A percentile compares a stretch with the other conserved stretches of the same genome.
phyloP scores from a whole-genome alignment of 2,888 invertebrate species.

The Mimas tiliae region DNA sequence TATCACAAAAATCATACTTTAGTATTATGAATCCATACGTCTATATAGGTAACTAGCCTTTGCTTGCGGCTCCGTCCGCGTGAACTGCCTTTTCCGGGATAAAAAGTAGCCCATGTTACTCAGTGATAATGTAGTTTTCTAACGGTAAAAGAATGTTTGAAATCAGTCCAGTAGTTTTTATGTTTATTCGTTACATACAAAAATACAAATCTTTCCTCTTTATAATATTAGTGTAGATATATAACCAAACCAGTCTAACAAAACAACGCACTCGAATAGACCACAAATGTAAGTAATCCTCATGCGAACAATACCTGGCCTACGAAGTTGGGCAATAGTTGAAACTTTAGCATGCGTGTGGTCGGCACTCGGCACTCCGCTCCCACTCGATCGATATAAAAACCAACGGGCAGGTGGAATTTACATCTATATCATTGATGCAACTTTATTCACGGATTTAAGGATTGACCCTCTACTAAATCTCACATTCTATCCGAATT shows the following conservation, averaged over 20 bases:
- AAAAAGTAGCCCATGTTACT: too few species aligned
- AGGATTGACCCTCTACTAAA: not conserved
- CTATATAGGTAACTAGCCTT: too few species aligned
- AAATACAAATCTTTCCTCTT: too few species aligned
- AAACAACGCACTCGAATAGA: not conserved
- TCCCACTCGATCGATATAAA: not conserved
- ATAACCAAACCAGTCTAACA: not conserved
- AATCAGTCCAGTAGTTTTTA: too few species aligned
- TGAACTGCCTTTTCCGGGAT: too few species aligned
- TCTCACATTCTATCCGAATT: not conserved
- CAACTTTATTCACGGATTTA: not conserved
- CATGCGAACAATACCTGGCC: conserved; percentile 7
- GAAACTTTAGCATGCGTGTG: conserved; percentile 33
- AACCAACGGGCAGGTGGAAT: not conserved
- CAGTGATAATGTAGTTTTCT: too few species aligned
- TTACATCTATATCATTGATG: not conserved
- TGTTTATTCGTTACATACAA: too few species aligned
- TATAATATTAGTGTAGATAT: too few species aligned
- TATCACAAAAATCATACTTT: too few species aligned
- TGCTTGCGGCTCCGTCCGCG: too few species aligned
- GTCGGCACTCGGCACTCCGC: conserved; percentile 30
- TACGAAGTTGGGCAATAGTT: conserved; percentile 10
- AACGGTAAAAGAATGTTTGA: too few species aligned
- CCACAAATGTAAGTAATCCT: conserved; percentile 12
- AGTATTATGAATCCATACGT: too few species aligned